phyloP scores from a whole-genome alignment of 2,113 vertebrate genomes.

The Clarias gariepinus region DNA sequence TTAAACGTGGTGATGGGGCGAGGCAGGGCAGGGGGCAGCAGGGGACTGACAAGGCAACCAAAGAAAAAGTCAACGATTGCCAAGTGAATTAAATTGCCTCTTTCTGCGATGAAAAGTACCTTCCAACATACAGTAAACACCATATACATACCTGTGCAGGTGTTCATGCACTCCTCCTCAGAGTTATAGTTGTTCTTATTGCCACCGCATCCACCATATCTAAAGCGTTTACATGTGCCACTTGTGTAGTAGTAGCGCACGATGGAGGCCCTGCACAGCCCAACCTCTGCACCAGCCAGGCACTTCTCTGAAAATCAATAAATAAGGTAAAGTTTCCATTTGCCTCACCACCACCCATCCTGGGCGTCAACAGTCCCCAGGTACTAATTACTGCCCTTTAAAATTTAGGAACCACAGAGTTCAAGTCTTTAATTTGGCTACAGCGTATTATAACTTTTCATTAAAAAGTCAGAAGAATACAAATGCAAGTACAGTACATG shows the following conservation, averaged over 20 bases:
- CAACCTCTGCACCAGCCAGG: constrained; percentile 36
- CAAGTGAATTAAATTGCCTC: neutral
- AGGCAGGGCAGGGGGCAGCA: neutral
- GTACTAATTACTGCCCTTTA: neutral
- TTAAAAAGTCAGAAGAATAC: neutral
- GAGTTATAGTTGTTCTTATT: constrained; percentile 66
- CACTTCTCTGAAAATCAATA: constrained; percentile 40
- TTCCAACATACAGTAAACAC: neutral
- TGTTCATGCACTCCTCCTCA: constrained; percentile 60
- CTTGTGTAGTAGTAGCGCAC: constrained; percentile 40
- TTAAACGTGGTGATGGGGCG: neutral
- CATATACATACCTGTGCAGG: constrained; percentile 52
- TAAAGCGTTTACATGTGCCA: constrained; percentile 58
- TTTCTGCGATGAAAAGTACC: neutral
- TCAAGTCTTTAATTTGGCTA: neutral
- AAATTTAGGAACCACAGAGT: neutral
- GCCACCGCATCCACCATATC: constrained; percentile 69
- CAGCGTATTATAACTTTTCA: neutral
- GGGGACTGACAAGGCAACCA: neutral
- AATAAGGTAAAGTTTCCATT: neutral
- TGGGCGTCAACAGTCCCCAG: neutral
- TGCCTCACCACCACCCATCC: neutral
- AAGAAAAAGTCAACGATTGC: neutral
- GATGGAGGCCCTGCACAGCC: constrained; percentile 43
- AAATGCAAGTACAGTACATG: neutral